Evolutionary conservation across 2,888 invertebrate genomes (phyloP).

Genomic region (Amphipoea oculea): DNA sequence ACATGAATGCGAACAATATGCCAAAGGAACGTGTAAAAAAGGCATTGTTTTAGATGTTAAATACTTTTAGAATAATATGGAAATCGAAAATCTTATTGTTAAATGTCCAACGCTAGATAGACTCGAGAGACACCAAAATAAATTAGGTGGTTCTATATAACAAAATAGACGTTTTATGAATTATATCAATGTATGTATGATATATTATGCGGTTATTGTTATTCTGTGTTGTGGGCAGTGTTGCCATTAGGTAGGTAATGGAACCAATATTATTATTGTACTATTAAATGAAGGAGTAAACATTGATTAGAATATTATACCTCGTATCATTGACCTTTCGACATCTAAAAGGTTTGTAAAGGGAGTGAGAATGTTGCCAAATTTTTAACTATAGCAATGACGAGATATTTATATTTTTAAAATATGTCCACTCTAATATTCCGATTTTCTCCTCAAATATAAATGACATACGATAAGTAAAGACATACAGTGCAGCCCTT

Average conservation of each 20-base stretch:
- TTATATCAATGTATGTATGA: slow-evolving; percentile 69
- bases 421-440: slow-evolving; percentile 67
- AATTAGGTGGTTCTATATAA: slow-evolving; percentile 67
- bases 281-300: slow-evolving; percentile 62
- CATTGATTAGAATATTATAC: slow-evolving; percentile 61
- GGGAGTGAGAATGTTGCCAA: slow-evolving; percentile 79
- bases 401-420: slow-evolving; percentile 75
- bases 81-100: slow-evolving; percentile 68
- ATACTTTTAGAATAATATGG: slow-evolving; percentile 64
- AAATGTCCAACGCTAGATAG: slow-evolving; percentile 75
- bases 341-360: slow-evolving; percentile 59
- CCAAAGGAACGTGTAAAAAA: slow-evolving; percentile 71
- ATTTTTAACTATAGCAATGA: slow-evolving; percentile 74
- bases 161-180: slow-evolving; percentile 65
- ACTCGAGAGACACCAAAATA: slow-evolving; percentile 72
- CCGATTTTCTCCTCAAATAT: slow-evolving; percentile 51
- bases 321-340: slow-evolving; percentile 60
- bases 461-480: slow-evolving; percentile 49
- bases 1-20: slow-evolving; percentile 69
- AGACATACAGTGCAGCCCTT: slow-evolving; percentile 32
- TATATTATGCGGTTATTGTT: slow-evolving; percentile 67
- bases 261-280: slow-evolving; percentile 67
- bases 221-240: slow-evolving; percentile 70
- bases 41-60: slow-evolving; percentile 72
- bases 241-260: slow-evolving; percentile 74